These are phyloP conservation scores for Calyptommatus sinebrachiatus DNA, from an alignment of 2,113 vertebrate species.

Conservation along the genomic window DNA sequence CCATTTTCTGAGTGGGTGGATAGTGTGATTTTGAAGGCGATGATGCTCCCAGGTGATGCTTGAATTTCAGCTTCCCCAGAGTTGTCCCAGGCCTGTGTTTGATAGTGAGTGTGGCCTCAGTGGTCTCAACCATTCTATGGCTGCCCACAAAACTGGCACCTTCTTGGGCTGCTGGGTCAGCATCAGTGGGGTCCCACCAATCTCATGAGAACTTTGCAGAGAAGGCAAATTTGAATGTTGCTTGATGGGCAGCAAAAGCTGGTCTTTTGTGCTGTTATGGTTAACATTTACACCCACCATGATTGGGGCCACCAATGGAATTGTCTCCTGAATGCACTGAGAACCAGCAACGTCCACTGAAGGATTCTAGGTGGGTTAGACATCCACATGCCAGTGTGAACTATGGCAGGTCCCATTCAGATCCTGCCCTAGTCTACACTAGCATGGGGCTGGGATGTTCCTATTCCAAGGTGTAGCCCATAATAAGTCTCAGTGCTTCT, in stretches of 20 bases:
- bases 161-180: background rate
- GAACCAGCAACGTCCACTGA: background rate
- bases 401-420: no score
- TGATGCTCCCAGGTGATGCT: background rate
- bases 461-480: no score
- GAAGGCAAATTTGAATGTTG: background rate
- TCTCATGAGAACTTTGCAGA: background rate
- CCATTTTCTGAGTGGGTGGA: background rate
- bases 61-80: no score
- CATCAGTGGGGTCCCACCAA: background rate
- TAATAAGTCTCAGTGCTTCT: no score
- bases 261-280: background rate
- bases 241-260: background rate
- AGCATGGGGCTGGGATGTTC: no score
- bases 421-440: no score
- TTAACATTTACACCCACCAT: background rate
- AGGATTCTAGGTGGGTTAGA: no score
- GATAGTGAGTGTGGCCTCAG: accelerated
- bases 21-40: background rate
- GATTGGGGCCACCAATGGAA: background rate
- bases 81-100: background rate
- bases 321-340: no score
- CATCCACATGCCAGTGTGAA: no score
- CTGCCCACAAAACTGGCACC: background rate
- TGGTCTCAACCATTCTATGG: background rate